Evolutionary conservation across 2,888 invertebrate genomes (phyloP), one percentile per base, ranked within the genome.

Genomic region (Himalopsyche anomala): DNA sequence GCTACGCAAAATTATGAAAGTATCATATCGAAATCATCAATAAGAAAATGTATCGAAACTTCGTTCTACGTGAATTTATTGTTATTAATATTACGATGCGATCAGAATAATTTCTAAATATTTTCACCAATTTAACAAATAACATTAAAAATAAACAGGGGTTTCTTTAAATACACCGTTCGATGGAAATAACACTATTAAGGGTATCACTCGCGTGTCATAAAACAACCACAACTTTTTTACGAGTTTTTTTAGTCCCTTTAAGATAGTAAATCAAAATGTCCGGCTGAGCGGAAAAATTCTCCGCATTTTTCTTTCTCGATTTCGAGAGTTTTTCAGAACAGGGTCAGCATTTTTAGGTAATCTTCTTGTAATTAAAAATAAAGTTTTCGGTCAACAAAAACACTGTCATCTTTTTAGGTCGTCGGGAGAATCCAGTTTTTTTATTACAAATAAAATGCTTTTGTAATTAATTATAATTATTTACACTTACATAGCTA

Each of bases 321-420:
- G 19, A 62, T 62, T 19, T 28, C 19, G 62, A n/a, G 28, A 62
- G 9, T 19, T 19, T 19, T 4, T 19, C 19, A 15, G 11, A 62
- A 62, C 11, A 62, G 62, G 62, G 62, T 62, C 62, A 62, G 19
- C 62, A 62, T 62, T 62, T 28, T 19, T n/a, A 8, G 62, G 9
- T 62, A 62, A 19, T 62, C 62, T 62, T 62, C n/a, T 28, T 19
- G 62, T 62, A 62, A 62, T 62, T 62, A 62, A 62, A 62, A 19
- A 51, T 62, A 19, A 62, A 62, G 19, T 62, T 62, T 62, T 62
- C 56, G 17, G 28, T 11, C 19, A 62, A 62, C 62, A 62, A 62
- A n/a, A 62, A 62, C 62, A 28, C 5, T 28, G n/a, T 62, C 19
- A n/a, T 62, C 28, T 62, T 62, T 11, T 19, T 62, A 9, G 62